These are phyloP conservation scores for Trissolcus brochymenae DNA, from an alignment of 2,888 invertebrate genomes.

Conservation along the genomic window DNA sequence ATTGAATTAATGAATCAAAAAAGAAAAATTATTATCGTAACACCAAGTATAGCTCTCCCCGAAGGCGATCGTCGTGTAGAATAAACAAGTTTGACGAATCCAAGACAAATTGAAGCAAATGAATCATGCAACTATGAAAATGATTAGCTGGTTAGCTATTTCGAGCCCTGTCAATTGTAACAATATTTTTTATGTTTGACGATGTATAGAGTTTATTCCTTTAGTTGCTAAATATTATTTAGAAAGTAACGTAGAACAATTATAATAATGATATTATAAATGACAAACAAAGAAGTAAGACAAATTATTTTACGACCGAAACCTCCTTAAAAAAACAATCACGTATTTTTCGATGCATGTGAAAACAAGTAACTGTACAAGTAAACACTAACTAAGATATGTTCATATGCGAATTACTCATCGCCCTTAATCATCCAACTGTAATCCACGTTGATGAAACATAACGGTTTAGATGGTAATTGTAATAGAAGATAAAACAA, in stretches of 20 bases:
- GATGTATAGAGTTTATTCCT: too few relatives aligned
- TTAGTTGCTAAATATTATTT: too few relatives aligned
- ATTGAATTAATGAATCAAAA: neutral
- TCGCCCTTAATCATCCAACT: slow-evolving; percentile 11
- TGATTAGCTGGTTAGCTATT: too few relatives aligned
- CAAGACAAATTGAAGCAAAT: too few relatives aligned
- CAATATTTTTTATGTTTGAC: too few relatives aligned
- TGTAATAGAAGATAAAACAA: neutral
- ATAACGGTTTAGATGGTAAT: slow-evolving; percentile 25
- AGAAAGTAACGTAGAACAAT: neutral
- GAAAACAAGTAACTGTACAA: slow-evolving; percentile 12
- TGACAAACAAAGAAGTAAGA: slow-evolving; percentile 12
- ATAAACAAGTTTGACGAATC: too few relatives aligned
- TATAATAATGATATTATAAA: slow-evolving; percentile 3
- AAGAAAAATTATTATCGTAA: neutral
- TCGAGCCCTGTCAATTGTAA: too few relatives aligned
- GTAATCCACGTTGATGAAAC: slow-evolving; percentile 22
- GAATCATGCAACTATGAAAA: too few relatives aligned
- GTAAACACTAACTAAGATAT: slow-evolving; percentile 5
- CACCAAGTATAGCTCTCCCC: too few relatives aligned
- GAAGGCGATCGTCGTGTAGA: too few relatives aligned
- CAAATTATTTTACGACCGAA: slow-evolving; percentile 1
- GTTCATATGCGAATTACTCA: neutral
- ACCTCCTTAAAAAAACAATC: slow-evolving; percentile 38
- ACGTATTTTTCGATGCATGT: slow-evolving; percentile 27